Conservation (phyloP, 2,113 vertebrate genomes). For the Emydura subglobosa region DNA sequence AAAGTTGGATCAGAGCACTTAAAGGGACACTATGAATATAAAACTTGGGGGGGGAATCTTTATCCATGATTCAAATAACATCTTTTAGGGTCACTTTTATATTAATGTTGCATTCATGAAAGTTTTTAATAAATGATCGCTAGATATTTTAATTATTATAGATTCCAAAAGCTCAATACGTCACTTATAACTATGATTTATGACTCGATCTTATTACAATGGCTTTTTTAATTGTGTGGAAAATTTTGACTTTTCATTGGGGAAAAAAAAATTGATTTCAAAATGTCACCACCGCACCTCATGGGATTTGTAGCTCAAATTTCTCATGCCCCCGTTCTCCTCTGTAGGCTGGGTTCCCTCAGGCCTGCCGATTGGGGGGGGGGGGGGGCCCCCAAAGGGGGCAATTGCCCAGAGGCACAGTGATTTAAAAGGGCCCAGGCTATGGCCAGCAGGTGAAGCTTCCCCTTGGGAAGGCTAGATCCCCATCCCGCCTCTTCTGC, state of each 20-base stretch:
- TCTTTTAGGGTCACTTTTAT: not conserved
- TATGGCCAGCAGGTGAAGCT: too few species aligned
- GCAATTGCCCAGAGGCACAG: too few species aligned
- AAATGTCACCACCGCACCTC: not conserved
- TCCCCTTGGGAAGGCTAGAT: too few species aligned
- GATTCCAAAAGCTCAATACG: not conserved
- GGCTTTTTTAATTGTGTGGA: not conserved
- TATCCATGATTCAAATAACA: not conserved
- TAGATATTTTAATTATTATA: not conserved
- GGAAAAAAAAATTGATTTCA: too few species aligned
- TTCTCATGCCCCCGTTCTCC: not conserved
- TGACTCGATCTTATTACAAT: not conserved
- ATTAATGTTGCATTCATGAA: not conserved
- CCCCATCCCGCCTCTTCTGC: too few species aligned
- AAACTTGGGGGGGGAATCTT: not conserved
- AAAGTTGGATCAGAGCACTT: not conserved
- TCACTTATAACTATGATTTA: not conserved
- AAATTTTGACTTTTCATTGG: not conserved
- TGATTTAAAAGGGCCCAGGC: too few species aligned
- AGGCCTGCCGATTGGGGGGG: too few species aligned
- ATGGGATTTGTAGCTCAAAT: not conserved
- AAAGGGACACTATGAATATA: conserved; percentile 5
- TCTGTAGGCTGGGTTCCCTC: not conserved
- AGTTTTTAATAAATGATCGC: not conserved
- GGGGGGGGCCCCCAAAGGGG: too few species aligned